Conservation (phyloP, 2,113 vertebrate genomes). For the Castor canadensis region DNA sequence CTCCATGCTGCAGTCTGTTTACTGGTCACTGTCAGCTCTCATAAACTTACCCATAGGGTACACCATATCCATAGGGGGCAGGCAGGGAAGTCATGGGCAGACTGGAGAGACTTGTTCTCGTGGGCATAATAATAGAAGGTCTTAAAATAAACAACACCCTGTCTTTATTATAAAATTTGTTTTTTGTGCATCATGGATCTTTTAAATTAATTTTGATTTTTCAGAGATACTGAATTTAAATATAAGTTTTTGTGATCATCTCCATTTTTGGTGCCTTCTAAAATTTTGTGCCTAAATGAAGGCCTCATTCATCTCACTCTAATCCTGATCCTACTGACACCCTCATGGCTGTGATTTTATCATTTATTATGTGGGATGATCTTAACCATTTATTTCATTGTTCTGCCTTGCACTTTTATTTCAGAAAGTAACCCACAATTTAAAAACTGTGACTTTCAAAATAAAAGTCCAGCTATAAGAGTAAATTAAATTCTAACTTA, state of each 20-base stretch:
- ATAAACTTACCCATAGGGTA: background rate
- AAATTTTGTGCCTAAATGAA: background rate
- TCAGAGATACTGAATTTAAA: background rate
- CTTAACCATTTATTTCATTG: background rate
- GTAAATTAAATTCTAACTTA: background rate
- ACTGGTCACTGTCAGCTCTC: background rate
- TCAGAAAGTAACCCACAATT: background rate
- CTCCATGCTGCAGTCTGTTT: background rate
- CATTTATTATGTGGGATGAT: background rate
- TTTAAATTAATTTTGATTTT: background rate
- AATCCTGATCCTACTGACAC: background rate
- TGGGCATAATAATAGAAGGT: background rate
- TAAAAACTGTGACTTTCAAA: background rate
- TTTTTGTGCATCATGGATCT: background rate
- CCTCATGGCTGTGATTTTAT: background rate
- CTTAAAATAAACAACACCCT: background rate
- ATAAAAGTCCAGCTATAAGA: background rate
- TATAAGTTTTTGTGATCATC: background rate
- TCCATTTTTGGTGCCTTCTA: background rate
- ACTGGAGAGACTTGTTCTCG: background rate
- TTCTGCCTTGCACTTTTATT: background rate
- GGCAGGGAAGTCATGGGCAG: background rate
- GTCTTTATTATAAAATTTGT: background rate
- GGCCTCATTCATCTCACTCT: background rate
- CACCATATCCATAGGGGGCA: background rate